Base-by-base conservation (phyloP, 2,797 vertebrate genomes). In the Xiphorhynchus erythropygius region DNA sequence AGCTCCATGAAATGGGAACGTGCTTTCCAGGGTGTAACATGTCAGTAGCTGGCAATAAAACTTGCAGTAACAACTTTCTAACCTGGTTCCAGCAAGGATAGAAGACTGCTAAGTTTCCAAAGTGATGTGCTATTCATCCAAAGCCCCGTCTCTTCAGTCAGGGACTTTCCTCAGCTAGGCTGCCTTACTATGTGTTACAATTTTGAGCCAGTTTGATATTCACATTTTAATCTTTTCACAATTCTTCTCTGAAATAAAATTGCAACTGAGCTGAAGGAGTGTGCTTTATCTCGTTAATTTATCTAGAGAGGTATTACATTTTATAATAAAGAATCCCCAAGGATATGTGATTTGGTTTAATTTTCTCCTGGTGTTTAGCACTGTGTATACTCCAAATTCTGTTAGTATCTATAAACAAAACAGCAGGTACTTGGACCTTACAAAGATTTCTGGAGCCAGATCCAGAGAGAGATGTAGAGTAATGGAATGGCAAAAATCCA, bases 401-500 rank as follows among this genome's bases (percentile, higher is more conserved):
- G 7, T 88, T 96, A 91, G 65, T 70, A 39, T 88, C 84, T 91
- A 42, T 78, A 95, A 90, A 88, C 0, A 5, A 62, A 93, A 60
- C 89, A 94, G 93, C 91, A 94, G 89, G 92, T 94, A 94, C 42
- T 91, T 94, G 94, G 94, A 93, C 49, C 37, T 74, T 68, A 42
- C 33, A 56, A 84, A 93, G 53, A 78, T 69, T 86, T 94, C 67
- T 94, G 52, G 46, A 94, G 85, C 94, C 89, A 90, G 87, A 86
- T 80, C 82, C 62, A 82, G 82, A 35, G 71, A 87, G 76, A 94
- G 59, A 86, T 7, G 1, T 63, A 82, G 44, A 86, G 63, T 93
- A 96, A 96, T 88, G 74, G 76, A 88, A 88, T 96, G 94, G 94
- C 92, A 88, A 52, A 84, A 93, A 90, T 92, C 87, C 92, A 92